Percentiles rank a stretch among this genome's conserved stretches.
Conservation (phyloP, 2,113 vertebrate species). For the Ailurus styani region DNA sequence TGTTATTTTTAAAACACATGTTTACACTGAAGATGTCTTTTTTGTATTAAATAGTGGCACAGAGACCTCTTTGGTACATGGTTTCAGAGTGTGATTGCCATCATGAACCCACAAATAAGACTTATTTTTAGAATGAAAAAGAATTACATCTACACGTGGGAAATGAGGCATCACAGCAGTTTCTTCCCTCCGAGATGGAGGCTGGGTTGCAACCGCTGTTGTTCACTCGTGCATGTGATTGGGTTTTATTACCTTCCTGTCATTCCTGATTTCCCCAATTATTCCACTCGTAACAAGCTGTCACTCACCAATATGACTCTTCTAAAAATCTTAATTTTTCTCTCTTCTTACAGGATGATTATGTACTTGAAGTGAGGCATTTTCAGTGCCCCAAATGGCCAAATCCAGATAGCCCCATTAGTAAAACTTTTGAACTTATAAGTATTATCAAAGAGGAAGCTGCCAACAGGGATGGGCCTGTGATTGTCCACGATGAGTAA, state of each 20-base stretch:
- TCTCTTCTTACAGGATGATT: conserved; percentile 89
- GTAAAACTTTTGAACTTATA: conserved; percentile 94
- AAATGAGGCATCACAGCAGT: background rate
- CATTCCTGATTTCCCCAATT: background rate
- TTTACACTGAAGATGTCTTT: background rate
- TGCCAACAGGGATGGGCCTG: conserved; percentile 86
- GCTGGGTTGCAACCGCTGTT: fast-evolving
- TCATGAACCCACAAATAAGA: background rate
- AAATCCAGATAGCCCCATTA: conserved; percentile 94
- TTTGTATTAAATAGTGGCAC: background rate
- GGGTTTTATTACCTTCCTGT: background rate
- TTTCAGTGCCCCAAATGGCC: conserved; percentile 93
- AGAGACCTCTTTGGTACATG: background rate
- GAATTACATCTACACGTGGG: fast-evolving
- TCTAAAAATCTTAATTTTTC: background rate
- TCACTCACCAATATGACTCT: background rate
- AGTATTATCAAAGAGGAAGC: conserved; percentile 88
- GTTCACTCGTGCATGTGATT: fast-evolving
- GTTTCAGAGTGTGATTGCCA: background rate
- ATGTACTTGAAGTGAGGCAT: conserved; percentile 93
- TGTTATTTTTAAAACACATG: background rate
- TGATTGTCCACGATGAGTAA: conserved; percentile 94
- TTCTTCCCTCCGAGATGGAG: background rate
- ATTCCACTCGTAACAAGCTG: background rate
- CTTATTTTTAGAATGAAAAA: background rate